Conservation (phyloP, 2,113 vertebrate species). For the Pituophis catenifer region DNA sequence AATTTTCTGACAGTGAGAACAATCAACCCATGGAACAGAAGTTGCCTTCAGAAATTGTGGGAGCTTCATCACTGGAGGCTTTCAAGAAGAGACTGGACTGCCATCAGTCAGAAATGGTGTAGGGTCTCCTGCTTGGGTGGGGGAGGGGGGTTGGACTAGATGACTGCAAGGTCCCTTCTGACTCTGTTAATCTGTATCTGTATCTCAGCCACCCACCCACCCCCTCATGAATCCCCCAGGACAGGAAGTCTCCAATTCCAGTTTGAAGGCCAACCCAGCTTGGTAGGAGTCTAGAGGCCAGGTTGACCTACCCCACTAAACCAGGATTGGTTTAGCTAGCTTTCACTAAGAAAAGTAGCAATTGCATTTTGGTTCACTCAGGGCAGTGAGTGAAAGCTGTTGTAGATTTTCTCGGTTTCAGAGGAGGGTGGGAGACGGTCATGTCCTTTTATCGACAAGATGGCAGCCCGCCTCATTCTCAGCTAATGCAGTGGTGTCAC, state of each 20-base stretch:
- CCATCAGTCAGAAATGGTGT: no score
- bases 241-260: neutral
- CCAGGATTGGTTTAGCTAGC: neutral
- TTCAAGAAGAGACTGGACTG: no score
- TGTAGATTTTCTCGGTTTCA: neutral
- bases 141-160: no score
- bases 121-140: no score
- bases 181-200: no score
- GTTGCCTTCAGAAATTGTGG: no score
- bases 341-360: neutral
- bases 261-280: neutral
- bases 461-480: neutral
- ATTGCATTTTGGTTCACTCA: neutral
- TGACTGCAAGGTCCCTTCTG: no score
- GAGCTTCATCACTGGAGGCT: no score
- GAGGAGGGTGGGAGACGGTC: neutral
- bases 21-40: no score
- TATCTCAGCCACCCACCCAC: neutral
- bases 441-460: neutral
- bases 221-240: neutral
- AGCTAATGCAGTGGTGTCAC: neutral
- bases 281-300: neutral
- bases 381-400: neutral
- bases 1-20: no score
- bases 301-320: neutral